phyloP scores from a whole-genome alignment of 2,888 invertebrate genomes.

The Electrophaes corylata region DNA sequence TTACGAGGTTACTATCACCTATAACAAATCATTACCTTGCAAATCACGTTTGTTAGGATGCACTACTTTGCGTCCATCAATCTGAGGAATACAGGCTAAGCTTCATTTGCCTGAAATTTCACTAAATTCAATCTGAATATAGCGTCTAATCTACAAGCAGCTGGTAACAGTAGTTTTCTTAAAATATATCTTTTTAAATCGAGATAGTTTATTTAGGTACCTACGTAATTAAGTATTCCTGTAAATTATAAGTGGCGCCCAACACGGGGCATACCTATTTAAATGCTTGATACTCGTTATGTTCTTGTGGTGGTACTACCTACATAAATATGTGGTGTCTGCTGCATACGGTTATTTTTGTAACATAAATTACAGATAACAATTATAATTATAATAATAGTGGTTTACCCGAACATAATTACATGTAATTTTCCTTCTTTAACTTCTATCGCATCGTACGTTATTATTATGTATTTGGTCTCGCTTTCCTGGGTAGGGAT shows the following conservation, averaged over 20 bases:
- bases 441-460: neutral
- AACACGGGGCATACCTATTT: slow-evolving; percentile 3
- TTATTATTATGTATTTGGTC: neutral
- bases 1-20: too few species aligned
- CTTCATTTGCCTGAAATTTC: too few species aligned
- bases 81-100: too few species aligned
- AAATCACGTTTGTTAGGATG: too few species aligned
- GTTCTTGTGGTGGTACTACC: too few species aligned
- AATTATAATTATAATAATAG: neutral
- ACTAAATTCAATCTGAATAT: slow-evolving; percentile 17
- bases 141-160: slow-evolving; percentile 9
- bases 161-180: neutral
- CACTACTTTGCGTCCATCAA: too few species aligned
- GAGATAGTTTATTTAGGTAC: too few species aligned
- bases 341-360: neutral
- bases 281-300: neutral
- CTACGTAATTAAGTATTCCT: too few species aligned
- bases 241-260: slow-evolving; percentile 10
- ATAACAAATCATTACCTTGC: too few species aligned
- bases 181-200: too few species aligned
- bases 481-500: slow-evolving; percentile 9
- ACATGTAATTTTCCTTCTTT: neutral
- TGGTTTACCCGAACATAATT: neutral
- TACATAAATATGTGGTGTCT: too few species aligned
- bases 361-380: neutral